Base-by-base conservation (phyloP, 2,113 vertebrate genomes). In the Ctenomys sociabilis region DNA sequence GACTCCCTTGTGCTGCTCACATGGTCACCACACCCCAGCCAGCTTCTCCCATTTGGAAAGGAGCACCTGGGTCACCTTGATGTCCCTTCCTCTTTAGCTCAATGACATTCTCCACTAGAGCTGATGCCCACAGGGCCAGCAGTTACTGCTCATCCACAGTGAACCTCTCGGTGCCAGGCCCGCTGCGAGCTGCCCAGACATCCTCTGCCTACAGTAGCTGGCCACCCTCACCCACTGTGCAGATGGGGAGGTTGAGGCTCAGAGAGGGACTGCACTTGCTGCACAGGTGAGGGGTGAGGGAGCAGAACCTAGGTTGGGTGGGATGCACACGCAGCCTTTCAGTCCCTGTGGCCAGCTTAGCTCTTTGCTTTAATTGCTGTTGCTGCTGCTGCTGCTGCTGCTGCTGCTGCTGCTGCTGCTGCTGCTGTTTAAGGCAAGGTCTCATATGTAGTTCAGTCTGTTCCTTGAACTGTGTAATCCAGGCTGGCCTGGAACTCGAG, bases 1-100 rank as follows among this genome's bases (percentile, higher is more conserved):
- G 19, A 30, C 28, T 1, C 1, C 54, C 26, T 16, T 22, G 21
- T 5, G 28, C 54, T 26, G 1, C 85, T 80, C 28, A 72, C 30
- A 5, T 12, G 86, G 21, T 7, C 77, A 14, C 7, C 1, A 1
- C 7, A 0, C 14, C 30, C 1, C 45, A 3, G 61, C 3, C 1
- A 3, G 32, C 32, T 26, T 63, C 72, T 73, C 64, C 87, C 35
- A 68, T 26, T 32, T 82, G 43, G 40, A 19, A 89, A 94, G 43
- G 30, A 8, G n/a, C 32, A 30, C 17, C 32, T 32, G 16, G 40
- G 22, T 14, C 49, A 5, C 12, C 64, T 54, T 59, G 26, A 3
- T 35, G 63, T 3, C 26, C 57, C 28, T 12, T 63, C 7, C 1
- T 32, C 32, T 5, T 30, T 45, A 19, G 17, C 54, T 0, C 3